Evolutionary conservation across 2,888 invertebrate genomes (phyloP).

Genomic region (Zaprionus bogoriensis): DNA sequence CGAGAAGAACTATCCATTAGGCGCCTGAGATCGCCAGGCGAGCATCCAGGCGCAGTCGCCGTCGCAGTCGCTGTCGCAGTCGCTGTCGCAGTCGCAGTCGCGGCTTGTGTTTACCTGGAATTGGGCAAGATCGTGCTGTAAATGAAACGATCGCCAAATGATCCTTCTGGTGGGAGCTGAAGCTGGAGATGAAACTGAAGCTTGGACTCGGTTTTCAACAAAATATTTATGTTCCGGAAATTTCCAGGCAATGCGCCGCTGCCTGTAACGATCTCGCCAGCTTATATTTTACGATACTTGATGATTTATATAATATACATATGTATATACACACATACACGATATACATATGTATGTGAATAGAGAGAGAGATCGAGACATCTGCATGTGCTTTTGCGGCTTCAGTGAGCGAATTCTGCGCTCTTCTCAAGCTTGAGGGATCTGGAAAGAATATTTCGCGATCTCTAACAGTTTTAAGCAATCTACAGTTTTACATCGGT

Average conservation of each 20-base stretch:
- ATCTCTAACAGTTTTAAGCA: no score
- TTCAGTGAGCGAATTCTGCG: no score
- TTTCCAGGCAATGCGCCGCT: constrained; percentile 41
- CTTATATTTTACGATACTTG: no score
- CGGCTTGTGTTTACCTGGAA: constrained; percentile 62
- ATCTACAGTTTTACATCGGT: neutral
- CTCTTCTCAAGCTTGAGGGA: no score
- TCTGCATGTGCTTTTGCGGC: no score
- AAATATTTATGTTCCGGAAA: constrained; percentile 56
- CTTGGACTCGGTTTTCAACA: constrained; percentile 24
- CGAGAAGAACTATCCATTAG: constrained; percentile 76
- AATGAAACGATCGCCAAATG: constrained; percentile 63
- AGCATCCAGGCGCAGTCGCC: constrained; percentile 24
- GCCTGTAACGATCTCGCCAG: constrained; percentile 23
- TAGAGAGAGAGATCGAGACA: no score
- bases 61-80: neutral
- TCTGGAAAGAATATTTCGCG: no score
- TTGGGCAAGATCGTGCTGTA: constrained; percentile 63
- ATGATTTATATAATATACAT: no score
- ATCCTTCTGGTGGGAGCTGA: constrained; percentile 30
- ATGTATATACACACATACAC: no score
- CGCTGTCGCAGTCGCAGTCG: neutral
- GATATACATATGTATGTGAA: no score
- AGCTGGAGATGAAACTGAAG: neutral
- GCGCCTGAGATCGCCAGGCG: constrained; percentile 70